Base-by-base conservation (phyloP, 2,797 vertebrate species). In the Rhodeus uyekii region DNA sequence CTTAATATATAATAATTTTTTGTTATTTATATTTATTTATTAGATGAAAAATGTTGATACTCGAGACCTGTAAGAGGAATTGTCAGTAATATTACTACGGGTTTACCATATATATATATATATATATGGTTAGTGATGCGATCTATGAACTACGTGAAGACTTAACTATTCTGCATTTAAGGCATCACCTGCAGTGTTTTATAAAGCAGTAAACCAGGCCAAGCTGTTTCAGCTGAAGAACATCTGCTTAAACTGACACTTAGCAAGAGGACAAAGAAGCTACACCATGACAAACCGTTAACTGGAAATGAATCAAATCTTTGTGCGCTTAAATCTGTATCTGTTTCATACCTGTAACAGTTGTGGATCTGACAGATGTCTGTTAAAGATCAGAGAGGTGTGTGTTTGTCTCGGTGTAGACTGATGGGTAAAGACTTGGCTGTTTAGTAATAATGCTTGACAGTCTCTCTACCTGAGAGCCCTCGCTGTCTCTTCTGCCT, bases 341-440 rank as follows among this genome's bases (percentile, higher is more conserved):
- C 58, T 27, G 5, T 60, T 36, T 8, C 22, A 46, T 81, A 81
- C 79, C 79, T 81, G 64, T 39, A 48, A 22, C 12, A 32, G 48
- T 5, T 68, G 42, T 34, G 19, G 55, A 19, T 16, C 12, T 48
- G 76, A 38, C 67, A 36, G 67, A 16, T 77, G 24, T 24, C 34
- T 46, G 46, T 29, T 78, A 29, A 77, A 78, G 24, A 74, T 78
- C 84, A 27, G 48, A 78, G 38, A 32, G n/a, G 68, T 78, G 34
- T 14, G 24, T 24, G 32, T 34, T 75, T 76, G 14, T 78, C 32
- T 77, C 32, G 68, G 9, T 73, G 13, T 72, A 42, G 39, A 80
- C 53, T 19, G 44, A 65, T 50, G 69, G 8, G 13, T 16, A 38
- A 72, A 48, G 63, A 18, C 24, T 22, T 19, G 42, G 5, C n/a